Conservation (phyloP, 2,888 invertebrate species). For the Oeneis ivallda region DNA sequence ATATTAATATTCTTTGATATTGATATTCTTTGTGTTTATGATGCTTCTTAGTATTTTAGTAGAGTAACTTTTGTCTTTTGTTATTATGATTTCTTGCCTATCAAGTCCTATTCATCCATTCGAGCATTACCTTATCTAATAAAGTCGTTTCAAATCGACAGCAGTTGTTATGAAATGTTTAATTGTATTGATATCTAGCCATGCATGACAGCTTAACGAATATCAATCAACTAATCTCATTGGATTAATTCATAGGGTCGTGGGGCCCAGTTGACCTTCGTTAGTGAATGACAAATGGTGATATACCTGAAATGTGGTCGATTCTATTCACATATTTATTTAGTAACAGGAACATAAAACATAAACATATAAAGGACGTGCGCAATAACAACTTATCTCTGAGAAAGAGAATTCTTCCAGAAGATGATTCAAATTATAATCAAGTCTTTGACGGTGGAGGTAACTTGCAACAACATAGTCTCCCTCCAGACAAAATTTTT, state of each 20-base stretch:
- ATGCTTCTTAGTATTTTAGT: background rate
- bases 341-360: too few relatives aligned
- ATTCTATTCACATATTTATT: background rate
- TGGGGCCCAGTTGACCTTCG: slow-evolving; percentile 15
- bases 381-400: too few relatives aligned
- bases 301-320: background rate
- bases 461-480: too few relatives aligned
- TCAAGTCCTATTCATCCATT: background rate
- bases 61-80: background rate
- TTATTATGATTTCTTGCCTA: background rate
- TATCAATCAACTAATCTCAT: slow-evolving; percentile 23
- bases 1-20: background rate
- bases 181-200: slow-evolving; percentile 19
- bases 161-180: slow-evolving; percentile 18
- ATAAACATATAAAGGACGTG: too few relatives aligned
- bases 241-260: slow-evolving; percentile 22
- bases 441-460: too few relatives aligned
- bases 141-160: slow-evolving; percentile 13
- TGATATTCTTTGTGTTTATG: background rate
- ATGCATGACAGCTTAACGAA: slow-evolving; percentile 22
- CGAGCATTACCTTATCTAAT: slow-evolving; percentile 6
- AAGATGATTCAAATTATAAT: too few relatives aligned
- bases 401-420: too few relatives aligned
- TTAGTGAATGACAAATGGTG: slow-evolving; percentile 16
- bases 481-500: too few relatives aligned